phyloP scores from a whole-genome alignment of 30 jellyfish, hydroid and myxozoan genomes.

The Pseudorhiza aurosa region DNA sequence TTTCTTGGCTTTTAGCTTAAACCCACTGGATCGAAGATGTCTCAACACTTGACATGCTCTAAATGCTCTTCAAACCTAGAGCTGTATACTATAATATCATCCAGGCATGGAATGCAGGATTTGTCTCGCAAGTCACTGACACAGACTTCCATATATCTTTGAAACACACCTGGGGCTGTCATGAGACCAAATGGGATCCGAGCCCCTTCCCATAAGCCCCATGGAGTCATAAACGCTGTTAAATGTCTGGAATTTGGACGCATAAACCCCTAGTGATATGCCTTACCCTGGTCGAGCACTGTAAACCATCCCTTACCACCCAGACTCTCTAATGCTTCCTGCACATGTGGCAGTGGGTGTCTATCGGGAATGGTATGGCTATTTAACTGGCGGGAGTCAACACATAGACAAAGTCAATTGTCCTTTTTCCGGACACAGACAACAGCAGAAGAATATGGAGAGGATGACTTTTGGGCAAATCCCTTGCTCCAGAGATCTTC shows the following conservation, averaged over 20 bases:
- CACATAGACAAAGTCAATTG: constrained; percentile 45
- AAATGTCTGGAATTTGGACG: constrained; percentile 25
- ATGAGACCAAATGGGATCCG: constrained; percentile 50
- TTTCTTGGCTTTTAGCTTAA: constrained; percentile 17
- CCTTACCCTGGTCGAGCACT: constrained; percentile 53
- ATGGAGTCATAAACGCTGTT: constrained; percentile 70
- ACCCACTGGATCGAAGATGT: constrained; percentile 2
- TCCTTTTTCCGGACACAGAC: constrained; percentile 47
- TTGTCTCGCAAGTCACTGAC: neutral
- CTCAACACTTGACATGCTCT: constrained; percentile 34
- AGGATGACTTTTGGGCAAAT: neutral
- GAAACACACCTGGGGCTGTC: constrained; percentile 46
- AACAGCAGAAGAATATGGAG: constrained; percentile 14
- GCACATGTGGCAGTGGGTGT: constrained; percentile 54
- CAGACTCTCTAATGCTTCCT: constrained; percentile 29
- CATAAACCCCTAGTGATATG: constrained; percentile 68
- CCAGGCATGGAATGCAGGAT: constrained; percentile 41
- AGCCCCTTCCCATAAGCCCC: constrained; percentile 71
- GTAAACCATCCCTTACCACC: constrained; percentile 70
- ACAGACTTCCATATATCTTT: constrained; percentile 19
- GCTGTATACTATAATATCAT: constrained; percentile 25
- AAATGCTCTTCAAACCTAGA: constrained; percentile 12
- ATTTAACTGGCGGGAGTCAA: constrained; percentile 43
- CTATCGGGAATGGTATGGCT: constrained; percentile 54
- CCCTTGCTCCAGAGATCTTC: constrained; percentile 16